Base-by-base conservation (phyloP, 1,140 invertebrate species). In the Portunus trituberculatus region DNA sequence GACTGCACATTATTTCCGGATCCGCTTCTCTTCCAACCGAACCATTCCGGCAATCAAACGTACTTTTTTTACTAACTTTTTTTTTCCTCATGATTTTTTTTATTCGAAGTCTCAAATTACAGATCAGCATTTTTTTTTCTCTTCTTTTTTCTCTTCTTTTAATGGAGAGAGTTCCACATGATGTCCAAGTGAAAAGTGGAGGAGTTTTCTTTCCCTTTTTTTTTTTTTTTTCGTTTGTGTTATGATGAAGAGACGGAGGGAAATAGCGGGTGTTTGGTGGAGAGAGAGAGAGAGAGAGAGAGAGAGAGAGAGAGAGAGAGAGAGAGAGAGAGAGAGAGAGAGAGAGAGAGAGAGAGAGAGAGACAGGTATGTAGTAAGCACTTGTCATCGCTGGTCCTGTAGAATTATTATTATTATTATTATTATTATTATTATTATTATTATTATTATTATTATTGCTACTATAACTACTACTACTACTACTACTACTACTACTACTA, bases 221-320 rank as follows among this genome's bases (percentile, higher is more conserved):
- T 2, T 59, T 20, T 59, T 25, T n/a, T 12, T 76, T 76, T 76
- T 16, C n/a, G 67, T 8, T 76, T 8, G 0, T n/a, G 67, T 76
- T 12, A 20, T 76, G 16, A 59, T 76, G 16, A n/a, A 76, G 67
- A n/a, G 67, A 76, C 6, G 0, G 67, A 76, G 67, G 20, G 67
- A 76, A n/a, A 76, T 12, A 76, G 52, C 10, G 52, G n/a, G 67
- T n/a, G 67, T n/a, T 12, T 20, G 67, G 67, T 20, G 67, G 52
- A 76, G 67, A 76, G 67, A 76, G 67, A 76, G 67, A 76, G 67
- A 76, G 67, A 76, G 67, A 76, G 67, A 76, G 67, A 76, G 67
- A 76, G 67, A 76, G 67, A 76, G 67, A 76, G 67, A 76, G 67
- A 76, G 67, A 76, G 67, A 76, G 67, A 76, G 67, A 76, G 67